phyloP scores from a whole-genome alignment of 2,113 vertebrate genomes.

The Solea senegalensis region DNA sequence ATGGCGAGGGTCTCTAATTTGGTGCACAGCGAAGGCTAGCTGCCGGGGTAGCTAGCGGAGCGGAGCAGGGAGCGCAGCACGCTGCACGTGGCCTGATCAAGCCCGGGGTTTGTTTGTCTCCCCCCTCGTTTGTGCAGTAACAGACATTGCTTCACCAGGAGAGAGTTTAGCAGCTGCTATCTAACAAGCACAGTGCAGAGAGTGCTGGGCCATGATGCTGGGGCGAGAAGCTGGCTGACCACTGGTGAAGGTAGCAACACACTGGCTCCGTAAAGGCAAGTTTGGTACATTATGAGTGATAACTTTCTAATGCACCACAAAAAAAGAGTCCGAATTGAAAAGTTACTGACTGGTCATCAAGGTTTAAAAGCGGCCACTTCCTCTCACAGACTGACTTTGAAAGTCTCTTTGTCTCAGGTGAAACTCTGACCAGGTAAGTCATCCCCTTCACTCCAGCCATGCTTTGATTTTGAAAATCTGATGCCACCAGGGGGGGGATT shows the following conservation, averaged over 20 bases:
- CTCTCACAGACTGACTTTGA: not conserved
- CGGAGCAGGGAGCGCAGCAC: conserved; percentile 60
- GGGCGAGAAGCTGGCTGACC: conserved; percentile 41
- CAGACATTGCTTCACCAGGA: conserved; percentile 56
- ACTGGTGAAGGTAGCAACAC: conserved; percentile 33
- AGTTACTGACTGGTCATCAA: no score
- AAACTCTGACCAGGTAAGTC: conserved; percentile 28
- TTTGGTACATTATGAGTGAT: conserved; percentile 27
- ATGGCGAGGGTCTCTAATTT: conserved; percentile 84
- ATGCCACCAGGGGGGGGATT: conserved; percentile 53
- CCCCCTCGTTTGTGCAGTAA: conserved; percentile 72
- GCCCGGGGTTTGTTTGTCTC: conserved; percentile 71
- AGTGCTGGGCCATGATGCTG: conserved; percentile 37
- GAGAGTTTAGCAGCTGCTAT: conserved; percentile 67
- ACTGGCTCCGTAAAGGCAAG: conserved; percentile 4
- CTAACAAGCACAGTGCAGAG: conserved; percentile 63
- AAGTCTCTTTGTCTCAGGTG: conserved; percentile 21
- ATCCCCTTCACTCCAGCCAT: conserved; percentile 35
- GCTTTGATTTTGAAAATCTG: conserved; percentile 51
- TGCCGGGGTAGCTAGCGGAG: conserved; percentile 71
- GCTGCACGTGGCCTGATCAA: conserved; percentile 62
- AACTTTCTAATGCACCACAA: conserved; percentile 11
- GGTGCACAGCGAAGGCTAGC: conserved; percentile 72
- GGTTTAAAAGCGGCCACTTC: not conserved
- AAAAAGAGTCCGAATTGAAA: not conserved